Percentiles rank a stretch among this genome's conserved stretches.
Evolutionary conservation across 2,113 vertebrate species (phyloP).

Genomic region (Rhagologus leucostigma): DNA sequence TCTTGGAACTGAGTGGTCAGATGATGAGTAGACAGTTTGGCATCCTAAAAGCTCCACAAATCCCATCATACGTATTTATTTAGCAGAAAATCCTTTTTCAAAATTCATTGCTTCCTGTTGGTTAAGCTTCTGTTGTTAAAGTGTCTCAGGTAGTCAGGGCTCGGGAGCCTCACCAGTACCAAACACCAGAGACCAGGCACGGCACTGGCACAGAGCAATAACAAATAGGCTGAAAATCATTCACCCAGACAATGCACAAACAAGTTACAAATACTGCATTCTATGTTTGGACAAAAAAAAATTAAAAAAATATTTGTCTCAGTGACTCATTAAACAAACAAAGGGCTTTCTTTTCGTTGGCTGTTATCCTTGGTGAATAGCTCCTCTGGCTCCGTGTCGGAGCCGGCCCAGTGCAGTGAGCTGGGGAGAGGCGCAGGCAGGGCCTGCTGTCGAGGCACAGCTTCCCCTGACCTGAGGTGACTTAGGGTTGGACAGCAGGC

Average conservation of each 20-base stretch:
- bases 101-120: neutral
- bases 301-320: neutral
- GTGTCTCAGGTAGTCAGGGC: neutral
- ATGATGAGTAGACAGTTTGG: neutral
- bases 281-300: neutral
- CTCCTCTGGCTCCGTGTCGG: accelerated
- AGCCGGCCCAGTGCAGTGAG: neutral
- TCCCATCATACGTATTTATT: neutral
- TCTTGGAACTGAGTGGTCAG: neutral
- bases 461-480: neutral
- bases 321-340: conserved; percentile 32
- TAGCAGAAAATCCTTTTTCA: neutral
- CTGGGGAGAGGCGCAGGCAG: accelerated
- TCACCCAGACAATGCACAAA: neutral
- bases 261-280: neutral
- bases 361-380: neutral
- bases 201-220: neutral
- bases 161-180: neutral
- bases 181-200: neutral
- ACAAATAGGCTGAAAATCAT: neutral
- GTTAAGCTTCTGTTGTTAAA: neutral
- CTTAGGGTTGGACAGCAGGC: neutral
- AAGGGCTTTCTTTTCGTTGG: neutral
- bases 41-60: neutral
- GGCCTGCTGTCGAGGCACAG: neutral